Conservation (phyloP, 2,797 vertebrate species). For the Ptychobarbus kaznakovi region DNA sequence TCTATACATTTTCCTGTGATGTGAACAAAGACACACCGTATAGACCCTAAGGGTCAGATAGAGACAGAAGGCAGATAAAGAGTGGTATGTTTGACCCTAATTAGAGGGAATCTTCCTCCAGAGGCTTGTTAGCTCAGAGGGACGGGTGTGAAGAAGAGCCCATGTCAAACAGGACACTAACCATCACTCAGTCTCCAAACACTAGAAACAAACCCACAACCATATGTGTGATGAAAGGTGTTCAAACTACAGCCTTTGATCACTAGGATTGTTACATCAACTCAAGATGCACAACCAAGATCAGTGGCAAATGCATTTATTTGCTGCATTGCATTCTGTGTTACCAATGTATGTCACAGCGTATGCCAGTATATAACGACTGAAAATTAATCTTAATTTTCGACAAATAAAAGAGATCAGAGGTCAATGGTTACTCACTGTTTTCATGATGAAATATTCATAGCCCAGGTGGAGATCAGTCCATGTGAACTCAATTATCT, state of each 20-base stretch:
- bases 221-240: conserved; percentile 23
- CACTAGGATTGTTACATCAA: not conserved
- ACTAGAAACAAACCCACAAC: conserved; percentile 19
- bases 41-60: conserved; percentile 21
- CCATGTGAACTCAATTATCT: not conserved
- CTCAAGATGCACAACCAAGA: not conserved
- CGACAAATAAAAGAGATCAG: not conserved
- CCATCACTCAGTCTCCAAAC: conserved; percentile 36
- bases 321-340: not conserved
- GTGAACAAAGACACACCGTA: not conserved
- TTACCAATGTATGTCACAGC: not conserved
- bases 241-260: conserved; percentile 23
- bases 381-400: not conserved
- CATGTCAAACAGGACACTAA: conserved; percentile 34
- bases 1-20: not conserved
- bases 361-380: not conserved
- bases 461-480: conserved; percentile 19
- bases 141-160: conserved; percentile 30
- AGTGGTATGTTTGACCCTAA: conserved; percentile 54
- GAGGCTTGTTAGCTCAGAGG: conserved; percentile 37
- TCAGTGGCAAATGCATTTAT: not conserved
- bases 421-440: conserved; percentile 39
- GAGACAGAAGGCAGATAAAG: conserved; percentile 43
- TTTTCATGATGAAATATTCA: conserved; percentile 42
- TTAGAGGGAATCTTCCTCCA: conserved; percentile 54